Evolutionary conservation across 2,113 vertebrate genomes (phyloP), one percentile per base, ranked within the genome.

Genomic region (Perca flavescens): DNA sequence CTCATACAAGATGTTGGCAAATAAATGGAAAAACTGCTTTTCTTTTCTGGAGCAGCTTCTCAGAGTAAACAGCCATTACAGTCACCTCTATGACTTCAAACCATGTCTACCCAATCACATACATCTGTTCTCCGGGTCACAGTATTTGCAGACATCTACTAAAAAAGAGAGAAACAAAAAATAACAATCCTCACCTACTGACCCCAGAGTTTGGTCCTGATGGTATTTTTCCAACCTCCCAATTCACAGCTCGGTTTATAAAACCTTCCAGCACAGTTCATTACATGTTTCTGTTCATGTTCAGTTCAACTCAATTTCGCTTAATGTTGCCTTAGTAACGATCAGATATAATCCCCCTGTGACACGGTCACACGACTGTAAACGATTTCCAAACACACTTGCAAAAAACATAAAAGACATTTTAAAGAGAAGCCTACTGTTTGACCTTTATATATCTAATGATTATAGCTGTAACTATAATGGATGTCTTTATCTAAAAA

Each of bases 91-190:
- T 53, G 75, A 70, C 84, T 88, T 64, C 65, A 57, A 36, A 60
- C 50, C 61, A 25, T 60, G 76, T 77, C 65, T 52, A 15, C 2
- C 21, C 70, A 74, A 64, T 82, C 69, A 61, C 62, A 64, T 62
- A 34, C 65, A 79, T 77, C 67, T 77, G 69, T 84, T 87, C 68
- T 87, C 53, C 49, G 47, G 83, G 81, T 89, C 80, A 78, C 56
- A 40, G 71, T 70, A 64, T 77, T 82, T 79, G 60, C 63, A 76
- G 79, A 75, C 62, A 83, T 76, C n/a, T 61, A 43, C 49, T 50
- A 56, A 76, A 72, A 69, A 57, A 15, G 56, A 3, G 9, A 43
- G 15, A 68, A 1, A 56, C 9, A 53, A 54, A 47, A 77, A 76
- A 71, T 57, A 62, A 53, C 15, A 52, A 16, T 22, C 11, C 2